phyloP scores from a whole-genome alignment of 2,797 vertebrate species.

The Luscinia luscinia region DNA sequence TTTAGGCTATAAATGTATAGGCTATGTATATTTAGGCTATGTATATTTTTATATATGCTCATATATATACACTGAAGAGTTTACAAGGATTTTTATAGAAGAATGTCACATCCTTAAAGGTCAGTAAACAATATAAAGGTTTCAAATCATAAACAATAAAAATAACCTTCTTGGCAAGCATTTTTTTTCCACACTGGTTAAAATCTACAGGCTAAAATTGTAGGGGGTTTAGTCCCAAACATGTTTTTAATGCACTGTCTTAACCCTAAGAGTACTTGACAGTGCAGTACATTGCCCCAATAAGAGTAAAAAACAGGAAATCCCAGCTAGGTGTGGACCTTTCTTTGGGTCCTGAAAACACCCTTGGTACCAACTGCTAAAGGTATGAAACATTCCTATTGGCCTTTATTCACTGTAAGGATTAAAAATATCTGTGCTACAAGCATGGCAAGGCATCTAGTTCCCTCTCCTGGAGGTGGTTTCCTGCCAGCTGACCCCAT shows the following conservation, averaged over 20 bases:
- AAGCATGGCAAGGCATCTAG: background rate
- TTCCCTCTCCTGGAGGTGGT: background rate
- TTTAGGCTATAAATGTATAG: conserved; percentile 42
- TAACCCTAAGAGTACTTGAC: background rate
- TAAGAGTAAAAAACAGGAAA: background rate
- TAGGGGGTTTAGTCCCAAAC: background rate
- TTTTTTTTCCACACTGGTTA: background rate
- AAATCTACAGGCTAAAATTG: background rate
- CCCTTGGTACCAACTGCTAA: background rate
- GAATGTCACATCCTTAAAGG: conserved; percentile 52
- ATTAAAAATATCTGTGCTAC: background rate
- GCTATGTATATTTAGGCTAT: conserved; percentile 26
- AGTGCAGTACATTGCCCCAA: background rate
- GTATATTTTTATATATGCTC: conserved; percentile 24
- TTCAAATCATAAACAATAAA: conserved; percentile 14
- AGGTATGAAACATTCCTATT: background rate
- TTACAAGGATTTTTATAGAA: conserved; percentile 52
- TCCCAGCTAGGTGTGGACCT: background rate
- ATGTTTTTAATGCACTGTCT: background rate
- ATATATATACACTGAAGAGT: conserved; percentile 18
- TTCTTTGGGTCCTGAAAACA: background rate
- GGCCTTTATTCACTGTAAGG: background rate
- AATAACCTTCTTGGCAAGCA: background rate
- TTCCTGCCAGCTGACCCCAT: background rate
- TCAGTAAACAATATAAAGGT: conserved; percentile 3